Evolutionary conservation across 2,888 invertebrate species (phyloP).

Genomic region (Rutpela maculata): DNA sequence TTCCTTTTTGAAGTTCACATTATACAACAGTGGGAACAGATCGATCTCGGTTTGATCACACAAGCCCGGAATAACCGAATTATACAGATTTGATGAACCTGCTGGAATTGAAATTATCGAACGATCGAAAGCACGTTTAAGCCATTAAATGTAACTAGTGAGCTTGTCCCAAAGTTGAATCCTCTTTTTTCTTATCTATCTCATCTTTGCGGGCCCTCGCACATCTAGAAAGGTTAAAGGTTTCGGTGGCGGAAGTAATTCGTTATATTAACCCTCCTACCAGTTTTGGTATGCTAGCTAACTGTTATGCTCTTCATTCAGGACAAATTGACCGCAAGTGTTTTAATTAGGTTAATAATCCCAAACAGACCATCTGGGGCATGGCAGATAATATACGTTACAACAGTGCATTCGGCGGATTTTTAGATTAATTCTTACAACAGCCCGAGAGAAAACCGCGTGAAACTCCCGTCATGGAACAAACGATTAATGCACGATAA

Average conservation of each 20-base stretch:
- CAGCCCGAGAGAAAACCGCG: too few species aligned
- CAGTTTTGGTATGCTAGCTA: neutral
- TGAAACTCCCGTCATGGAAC: too few species aligned
- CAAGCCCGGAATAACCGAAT: neutral
- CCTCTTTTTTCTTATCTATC: neutral
- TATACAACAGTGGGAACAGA: neutral
- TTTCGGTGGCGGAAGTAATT: neutral
- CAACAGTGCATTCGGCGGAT: neutral
- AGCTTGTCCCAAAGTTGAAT: neutral
- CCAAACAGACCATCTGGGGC: neutral
- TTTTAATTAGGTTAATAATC: neutral
- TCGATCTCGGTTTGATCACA: neutral
- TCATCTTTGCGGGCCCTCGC: neutral
- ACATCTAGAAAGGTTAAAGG: neutral
- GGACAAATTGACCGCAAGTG: neutral
- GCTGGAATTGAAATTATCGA: neutral
- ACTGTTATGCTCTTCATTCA: neutral
- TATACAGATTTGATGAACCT: neutral
- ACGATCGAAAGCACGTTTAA: neutral
- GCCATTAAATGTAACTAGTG: neutral
- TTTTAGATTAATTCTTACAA: neutral
- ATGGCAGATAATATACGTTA: neutral
- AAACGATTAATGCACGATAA: too few species aligned
- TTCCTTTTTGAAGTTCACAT: too few species aligned
- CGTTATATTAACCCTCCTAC: neutral